Evolutionary conservation across 1,140 invertebrate genomes (phyloP), one percentile per base, ranked within the genome.

Genomic region (Thereuonema tuberculata): DNA sequence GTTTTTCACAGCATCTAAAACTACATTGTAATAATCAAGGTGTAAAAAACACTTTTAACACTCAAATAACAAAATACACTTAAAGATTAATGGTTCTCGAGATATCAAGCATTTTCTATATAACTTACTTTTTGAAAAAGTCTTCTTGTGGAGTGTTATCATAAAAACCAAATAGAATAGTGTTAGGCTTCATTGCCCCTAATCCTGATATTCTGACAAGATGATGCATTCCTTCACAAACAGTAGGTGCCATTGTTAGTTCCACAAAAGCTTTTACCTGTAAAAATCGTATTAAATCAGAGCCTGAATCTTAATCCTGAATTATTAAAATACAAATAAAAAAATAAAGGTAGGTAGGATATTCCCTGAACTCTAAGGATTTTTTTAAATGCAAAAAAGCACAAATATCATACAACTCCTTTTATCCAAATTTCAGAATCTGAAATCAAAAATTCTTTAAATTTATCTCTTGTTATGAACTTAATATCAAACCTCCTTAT

Each of bases 171-270:
- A 82, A 66, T 37, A 81, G 74, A 57, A 99, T 88, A 0, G 95
- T 98, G 71, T 99, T 98, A 0, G 94, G 94, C 72, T 98, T 97
- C 94, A 99, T 98, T 5, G 95, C 96, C 1, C 96, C 96, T 66
- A 99, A 82, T 12, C 96, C 96, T 17, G 91, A 87, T 48, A 98
- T 75, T 27, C 94, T 78, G 24, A 94, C 84, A 49, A 99, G 77
- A 72, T 99, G 95, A 61, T 91, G 87, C 2, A 97, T 79, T 23
- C 96, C 96, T 66, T 91, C 84, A 14, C 92, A 78, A 0, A 98
- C 83, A 12, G 81, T 83, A 52, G 80, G 77, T 0, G 93, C 86
- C 1, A 98, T 75, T 0, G 94, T 98, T 0, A 99, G 72, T 74
- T 99, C 95, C 1, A 96, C 84, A 73, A 99, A 99, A 0, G 96